Percentiles rank a stretch among this genome's conserved stretches.
Evolutionary conservation across 1,140 invertebrate genomes (phyloP).

Genomic region (Eupristina koningsbergeri): DNA sequence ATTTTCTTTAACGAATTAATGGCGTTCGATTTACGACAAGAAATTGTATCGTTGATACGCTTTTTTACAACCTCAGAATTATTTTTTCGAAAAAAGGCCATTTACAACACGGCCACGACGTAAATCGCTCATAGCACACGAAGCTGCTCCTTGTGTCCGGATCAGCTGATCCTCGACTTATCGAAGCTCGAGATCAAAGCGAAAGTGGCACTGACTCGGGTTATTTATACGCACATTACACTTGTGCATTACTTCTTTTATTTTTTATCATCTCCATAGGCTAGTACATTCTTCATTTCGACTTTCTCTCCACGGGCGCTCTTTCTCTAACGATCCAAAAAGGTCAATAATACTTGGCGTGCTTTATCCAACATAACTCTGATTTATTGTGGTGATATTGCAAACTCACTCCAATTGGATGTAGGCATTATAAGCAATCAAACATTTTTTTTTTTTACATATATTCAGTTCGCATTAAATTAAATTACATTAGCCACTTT

Average conservation of each 20-base stretch:
- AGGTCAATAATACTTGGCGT: conserved; percentile 4
- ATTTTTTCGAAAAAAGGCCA: neutral
- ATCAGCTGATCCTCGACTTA: conserved; percentile 30
- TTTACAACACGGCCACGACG: neutral
- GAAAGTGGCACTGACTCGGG: neutral
- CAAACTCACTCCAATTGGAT: neutral
- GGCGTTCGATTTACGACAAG: no score
- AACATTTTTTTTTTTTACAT: neutral
- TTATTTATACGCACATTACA: neutral
- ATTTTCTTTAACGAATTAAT: no score
- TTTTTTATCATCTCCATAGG: neutral
- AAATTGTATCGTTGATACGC: no score
- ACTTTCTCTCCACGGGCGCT: conserved; percentile 32
- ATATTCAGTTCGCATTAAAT: no score
- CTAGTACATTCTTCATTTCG: neutral
- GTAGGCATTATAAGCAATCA: neutral
- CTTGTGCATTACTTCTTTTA: neutral
- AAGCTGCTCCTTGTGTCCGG: neutral
- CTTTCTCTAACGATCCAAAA: neutral
- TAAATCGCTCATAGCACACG: no score
- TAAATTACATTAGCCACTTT: neutral
- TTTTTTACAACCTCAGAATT: no score
- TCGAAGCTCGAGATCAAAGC: neutral
- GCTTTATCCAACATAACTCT: neutral
- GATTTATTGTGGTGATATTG: conserved; percentile 20